A percentile compares a stretch with the other conserved stretches of the same genome.
Evolutionary conservation across 1,140 invertebrate genomes (phyloP).

Genomic region (Archegozetes longisetosus): DNA sequence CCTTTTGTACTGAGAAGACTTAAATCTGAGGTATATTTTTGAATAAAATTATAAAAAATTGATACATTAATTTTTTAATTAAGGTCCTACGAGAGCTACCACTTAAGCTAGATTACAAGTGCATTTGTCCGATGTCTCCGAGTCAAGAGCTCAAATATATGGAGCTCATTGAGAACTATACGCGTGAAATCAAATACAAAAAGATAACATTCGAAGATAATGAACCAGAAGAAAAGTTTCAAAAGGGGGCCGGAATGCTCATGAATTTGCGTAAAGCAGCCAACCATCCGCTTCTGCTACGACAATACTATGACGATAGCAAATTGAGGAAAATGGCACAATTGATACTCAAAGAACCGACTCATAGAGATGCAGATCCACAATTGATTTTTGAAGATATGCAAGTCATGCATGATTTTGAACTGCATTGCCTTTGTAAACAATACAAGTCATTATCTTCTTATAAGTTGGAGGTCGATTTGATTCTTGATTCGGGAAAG

Average conservation of each 20-base stretch:
- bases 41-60: slow-evolving; percentile 21
- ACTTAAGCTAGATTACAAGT: slow-evolving; percentile 50
- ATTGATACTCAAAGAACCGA: slow-evolving; percentile 47
- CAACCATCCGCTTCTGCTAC: slow-evolving; percentile 68
- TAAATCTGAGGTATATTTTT: slow-evolving; percentile 38
- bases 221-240: slow-evolving; percentile 12
- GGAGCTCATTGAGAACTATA: slow-evolving; percentile 50
- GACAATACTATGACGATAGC: slow-evolving; percentile 57
- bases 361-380: slow-evolving; percentile 59
- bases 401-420: slow-evolving; percentile 71
- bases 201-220: slow-evolving; percentile 10
- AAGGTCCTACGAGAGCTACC: slow-evolving; percentile 58
- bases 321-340: slow-evolving; percentile 51
- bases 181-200: slow-evolving; percentile 20
- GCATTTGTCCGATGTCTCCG: slow-evolving; percentile 44
- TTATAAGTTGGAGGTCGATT: slow-evolving; percentile 28
- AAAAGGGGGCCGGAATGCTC: slow-evolving; percentile 55
- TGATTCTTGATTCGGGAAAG: slow-evolving; percentile 49
- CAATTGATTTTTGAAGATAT: slow-evolving; percentile 75
- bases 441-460: slow-evolving; percentile 34
- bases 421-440: slow-evolving; percentile 60
- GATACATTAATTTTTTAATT: not conserved
- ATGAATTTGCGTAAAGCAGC: slow-evolving; percentile 74
- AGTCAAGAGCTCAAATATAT: slow-evolving; percentile 57
- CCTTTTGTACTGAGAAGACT: slow-evolving; percentile 83